A percentile compares a stretch with the other conserved stretches of the same genome.
These are phyloP conservation scores for Uloborus diversus DNA, from an alignment of 1,140 invertebrate species.

Conservation along the genomic window DNA sequence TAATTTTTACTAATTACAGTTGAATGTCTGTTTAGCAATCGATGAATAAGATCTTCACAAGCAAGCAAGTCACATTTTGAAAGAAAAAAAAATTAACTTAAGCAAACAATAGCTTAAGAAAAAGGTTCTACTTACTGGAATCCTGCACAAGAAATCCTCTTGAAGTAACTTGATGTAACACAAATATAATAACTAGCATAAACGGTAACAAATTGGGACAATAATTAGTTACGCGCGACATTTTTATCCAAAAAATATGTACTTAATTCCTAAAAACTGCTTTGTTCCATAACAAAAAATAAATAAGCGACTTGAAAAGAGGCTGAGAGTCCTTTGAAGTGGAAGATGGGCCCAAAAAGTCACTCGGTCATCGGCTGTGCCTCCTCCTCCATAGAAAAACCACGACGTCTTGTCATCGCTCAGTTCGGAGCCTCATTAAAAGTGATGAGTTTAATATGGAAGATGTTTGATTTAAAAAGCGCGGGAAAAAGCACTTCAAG, in stretches of 20 bases:
- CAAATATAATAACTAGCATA: not conserved
- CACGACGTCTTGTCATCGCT: constrained; percentile 15
- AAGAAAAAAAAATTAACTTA: no score
- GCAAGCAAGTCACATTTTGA: no score
- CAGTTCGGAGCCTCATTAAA: constrained; percentile 21
- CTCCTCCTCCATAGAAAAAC: constrained; percentile 13
- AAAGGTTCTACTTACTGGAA: constrained; percentile 17
- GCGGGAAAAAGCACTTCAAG: not conserved
- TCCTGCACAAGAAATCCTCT: constrained; percentile 31
- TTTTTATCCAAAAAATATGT: not conserved
- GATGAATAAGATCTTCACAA: no score
- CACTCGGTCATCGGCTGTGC: constrained; percentile 10
- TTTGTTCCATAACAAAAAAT: no score
- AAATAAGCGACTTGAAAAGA: no score
- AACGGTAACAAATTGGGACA: not conserved
- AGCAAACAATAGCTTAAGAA: no score
- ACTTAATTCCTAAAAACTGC: no score
- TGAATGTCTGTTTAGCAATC: no score
- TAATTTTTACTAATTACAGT: no score
- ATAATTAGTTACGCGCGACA: not conserved
- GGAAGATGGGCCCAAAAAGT: no score
- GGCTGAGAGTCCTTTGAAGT: no score
- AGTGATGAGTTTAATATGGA: not conserved
- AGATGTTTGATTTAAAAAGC: constrained; percentile 12
- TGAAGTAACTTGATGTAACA: not conserved